Evolutionary conservation across 2,113 vertebrate genomes (phyloP), one percentile per base, ranked within the genome.

Genomic region (Butastur rufipennis): DNA sequence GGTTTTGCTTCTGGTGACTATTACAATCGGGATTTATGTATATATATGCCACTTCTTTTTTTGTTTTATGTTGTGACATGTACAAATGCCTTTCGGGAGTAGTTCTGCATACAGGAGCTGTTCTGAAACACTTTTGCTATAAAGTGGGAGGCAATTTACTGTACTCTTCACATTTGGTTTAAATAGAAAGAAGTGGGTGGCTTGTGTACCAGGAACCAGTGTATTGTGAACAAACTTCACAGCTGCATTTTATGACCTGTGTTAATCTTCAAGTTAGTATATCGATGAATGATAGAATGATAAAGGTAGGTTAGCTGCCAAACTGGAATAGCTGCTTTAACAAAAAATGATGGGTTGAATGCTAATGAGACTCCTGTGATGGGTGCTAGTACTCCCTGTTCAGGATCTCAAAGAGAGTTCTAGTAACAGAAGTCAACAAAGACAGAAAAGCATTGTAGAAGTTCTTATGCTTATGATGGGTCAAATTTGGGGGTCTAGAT

Each of bases 81-180:
- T 66, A 72, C 47, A 20, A 55, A 62, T 86, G 78, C 71, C 92
- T 94, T 80, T 93, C 53, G 61, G 84, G 84, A 88, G 84, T 43
- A 73, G 95, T 42, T 88, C 92, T 88, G 92, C 81, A 67, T 23
- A 17, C 84, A 89, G 78, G 91, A 97, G 95, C 89, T 93, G 93
- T 88, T 95, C 90, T 94, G 73, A 93, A 95, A 89, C 73, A 66
- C 84, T 94, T 90, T 21, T 77, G 86, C 78, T 81, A 48, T 95
- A 32, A 91, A 95, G 95, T 97, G 92, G 95, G 96, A 96, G 97
- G 95, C 95, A 96, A 96, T 97, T 96, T 92, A 91, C 95, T 97
- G 93, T 95, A 67, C 95, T 92, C 78, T 61, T 96, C 94, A 92
- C 73, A 77, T 96, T 95, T 87, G 91, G 95, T 90, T 97, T 96